Conservation (phyloP, 2,888 invertebrate genomes). For the Spisula solida region DNA sequence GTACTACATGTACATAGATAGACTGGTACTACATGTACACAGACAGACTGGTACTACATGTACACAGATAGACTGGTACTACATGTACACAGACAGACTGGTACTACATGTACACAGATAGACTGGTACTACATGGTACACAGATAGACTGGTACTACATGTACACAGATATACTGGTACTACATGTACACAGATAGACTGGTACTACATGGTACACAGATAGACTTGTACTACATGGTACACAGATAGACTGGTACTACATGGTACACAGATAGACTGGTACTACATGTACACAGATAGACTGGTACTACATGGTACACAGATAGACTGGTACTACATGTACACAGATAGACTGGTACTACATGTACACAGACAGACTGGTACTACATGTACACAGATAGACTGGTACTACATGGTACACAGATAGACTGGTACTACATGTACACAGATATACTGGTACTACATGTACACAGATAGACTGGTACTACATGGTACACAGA, state of each 20-base stretch:
- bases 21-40: background rate
- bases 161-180: too few relatives aligned
- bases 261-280: too few relatives aligned
- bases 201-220: too few relatives aligned
- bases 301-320: too few relatives aligned
- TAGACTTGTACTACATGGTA: background rate
- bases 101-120: too few relatives aligned
- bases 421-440: background rate
- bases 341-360: background rate
- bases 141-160: background rate
- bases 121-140: background rate
- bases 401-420: background rate
- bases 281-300: background rate
- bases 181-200: background rate
- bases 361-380: background rate
- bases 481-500: too few relatives aligned
- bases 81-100: background rate
- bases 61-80: too few relatives aligned
- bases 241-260: background rate
- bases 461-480: background rate
- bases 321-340: background rate
- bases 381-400: too few relatives aligned
- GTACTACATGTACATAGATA: too few relatives aligned
- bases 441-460: too few relatives aligned
- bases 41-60: background rate